Evolutionary conservation across 2,113 vertebrate genomes (phyloP).

Genomic region (Myrmecobius fasciatus): DNA sequence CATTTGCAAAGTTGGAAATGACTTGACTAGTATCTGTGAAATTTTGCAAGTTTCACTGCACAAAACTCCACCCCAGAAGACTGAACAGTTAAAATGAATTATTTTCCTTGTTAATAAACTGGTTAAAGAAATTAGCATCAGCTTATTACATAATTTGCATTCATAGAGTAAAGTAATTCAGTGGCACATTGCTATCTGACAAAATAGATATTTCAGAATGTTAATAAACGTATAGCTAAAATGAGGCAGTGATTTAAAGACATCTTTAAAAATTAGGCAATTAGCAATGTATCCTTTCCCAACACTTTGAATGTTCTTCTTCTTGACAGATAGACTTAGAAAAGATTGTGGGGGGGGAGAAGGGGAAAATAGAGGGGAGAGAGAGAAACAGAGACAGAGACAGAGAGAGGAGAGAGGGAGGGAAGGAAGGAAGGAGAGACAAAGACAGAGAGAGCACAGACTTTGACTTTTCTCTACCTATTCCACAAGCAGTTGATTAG

Average conservation of each 20-base stretch:
- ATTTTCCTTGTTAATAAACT: background rate
- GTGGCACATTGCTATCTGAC: background rate
- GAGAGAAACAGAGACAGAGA: too few species aligned
- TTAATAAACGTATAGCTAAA: background rate
- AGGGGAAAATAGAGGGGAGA: rapidly evolving
- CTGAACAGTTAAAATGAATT: background rate
- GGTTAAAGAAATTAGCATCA: background rate
- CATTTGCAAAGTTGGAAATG: background rate
- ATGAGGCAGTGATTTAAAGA: background rate
- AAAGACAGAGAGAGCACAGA: background rate
- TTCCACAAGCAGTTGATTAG: background rate
- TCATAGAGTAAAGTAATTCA: background rate
- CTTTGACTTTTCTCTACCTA: background rate
- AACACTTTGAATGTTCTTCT: background rate
- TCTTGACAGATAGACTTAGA: background rate
- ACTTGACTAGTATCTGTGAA: background rate
- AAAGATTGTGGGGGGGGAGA: background rate
- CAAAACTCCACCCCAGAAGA: background rate
- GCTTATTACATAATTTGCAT: background rate
- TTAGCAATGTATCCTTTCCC: background rate
- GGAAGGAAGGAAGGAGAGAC: too few species aligned
- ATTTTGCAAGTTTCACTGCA: background rate
- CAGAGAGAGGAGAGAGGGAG: too few species aligned
- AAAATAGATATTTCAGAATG: background rate
- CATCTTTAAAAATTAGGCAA: background rate